Percentiles rank a stretch among this genome's conserved stretches.
Evolutionary conservation across 2,797 vertebrate genomes (phyloP).

Genomic region (Paedocypris micromegethes): DNA sequence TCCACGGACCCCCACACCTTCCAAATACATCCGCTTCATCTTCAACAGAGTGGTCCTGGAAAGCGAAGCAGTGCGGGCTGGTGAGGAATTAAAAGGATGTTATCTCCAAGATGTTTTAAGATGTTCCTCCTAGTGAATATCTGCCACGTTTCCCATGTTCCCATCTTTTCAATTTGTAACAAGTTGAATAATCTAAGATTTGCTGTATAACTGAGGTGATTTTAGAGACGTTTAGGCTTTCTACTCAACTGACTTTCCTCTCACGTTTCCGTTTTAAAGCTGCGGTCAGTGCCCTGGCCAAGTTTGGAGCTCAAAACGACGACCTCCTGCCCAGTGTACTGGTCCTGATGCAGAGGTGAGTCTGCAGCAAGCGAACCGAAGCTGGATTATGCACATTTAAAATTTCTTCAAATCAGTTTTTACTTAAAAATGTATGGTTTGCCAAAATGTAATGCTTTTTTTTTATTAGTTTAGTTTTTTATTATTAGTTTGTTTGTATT

Average conservation of each 20-base stretch:
- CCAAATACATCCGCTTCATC: conserved; percentile 98
- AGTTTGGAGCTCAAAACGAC: conserved; percentile 97
- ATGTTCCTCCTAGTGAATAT: no score
- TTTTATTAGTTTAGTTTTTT: no score
- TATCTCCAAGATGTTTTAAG: neutral
- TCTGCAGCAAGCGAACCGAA: neutral
- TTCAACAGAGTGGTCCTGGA: conserved; percentile 97
- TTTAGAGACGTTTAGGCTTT: conserved; percentile 1
- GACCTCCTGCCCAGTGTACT: conserved; percentile 90
- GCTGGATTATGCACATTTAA: neutral
- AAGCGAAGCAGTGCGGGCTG: conserved; percentile 91
- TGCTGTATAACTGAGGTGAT: neutral
- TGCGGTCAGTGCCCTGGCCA: conserved; percentile 91
- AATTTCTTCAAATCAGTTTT: neutral
- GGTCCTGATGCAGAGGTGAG: conserved; percentile 91
- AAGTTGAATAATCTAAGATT: neutral
- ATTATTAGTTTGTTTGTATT: no score
- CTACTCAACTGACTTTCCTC: neutral
- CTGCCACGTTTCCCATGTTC: neutral
- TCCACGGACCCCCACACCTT: conserved; percentile 83
- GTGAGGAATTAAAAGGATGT: conserved; percentile 59
- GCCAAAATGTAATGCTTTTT: no score
- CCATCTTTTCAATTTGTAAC: neutral
- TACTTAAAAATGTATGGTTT: no score
- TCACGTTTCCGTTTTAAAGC: conserved; percentile 61